Conservation (phyloP, 2,888 invertebrate species). For the Dryobotodes eremita region DNA sequence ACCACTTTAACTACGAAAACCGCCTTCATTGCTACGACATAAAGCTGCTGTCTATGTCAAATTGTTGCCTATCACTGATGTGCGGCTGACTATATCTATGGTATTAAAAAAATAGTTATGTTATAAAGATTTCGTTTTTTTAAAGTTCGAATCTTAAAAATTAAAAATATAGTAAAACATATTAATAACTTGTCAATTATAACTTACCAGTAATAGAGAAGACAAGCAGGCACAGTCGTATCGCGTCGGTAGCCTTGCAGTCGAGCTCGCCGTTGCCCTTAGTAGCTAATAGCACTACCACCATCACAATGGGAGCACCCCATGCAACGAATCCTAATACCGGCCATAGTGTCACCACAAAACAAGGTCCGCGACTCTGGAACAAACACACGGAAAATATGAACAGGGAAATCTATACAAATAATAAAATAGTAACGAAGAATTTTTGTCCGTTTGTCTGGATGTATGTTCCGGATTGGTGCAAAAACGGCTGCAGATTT, state of each 20-base stretch:
- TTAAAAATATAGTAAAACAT: no score
- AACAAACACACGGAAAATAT: constrained; percentile 2
- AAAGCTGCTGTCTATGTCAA: no score
- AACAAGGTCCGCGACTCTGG: constrained; percentile 95
- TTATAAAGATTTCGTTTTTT: no score
- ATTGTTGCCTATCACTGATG: no score
- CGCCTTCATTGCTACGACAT: no score
- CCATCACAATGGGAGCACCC: constrained; percentile 93
- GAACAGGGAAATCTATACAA: not conserved
- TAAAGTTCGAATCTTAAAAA: no score
- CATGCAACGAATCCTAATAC: constrained; percentile 91
- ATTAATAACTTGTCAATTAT: not conserved
- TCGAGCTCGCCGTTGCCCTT: constrained; percentile 94
- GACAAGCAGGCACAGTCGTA: constrained; percentile 94
- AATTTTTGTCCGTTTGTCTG: not conserved
- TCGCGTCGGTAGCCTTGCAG: constrained; percentile 94
- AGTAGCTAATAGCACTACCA: constrained; percentile 92
- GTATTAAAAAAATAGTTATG: no score
- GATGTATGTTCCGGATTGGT: not conserved
- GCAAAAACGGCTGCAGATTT: not conserved
- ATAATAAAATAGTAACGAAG: not conserved
- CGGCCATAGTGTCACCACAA: constrained; percentile 94
- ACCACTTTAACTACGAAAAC: no score
- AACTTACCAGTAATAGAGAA: constrained; percentile 94
- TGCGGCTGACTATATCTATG: no score